Conservation (phyloP, 2,797 vertebrate species). For the Thalassophryne amazonica region DNA sequence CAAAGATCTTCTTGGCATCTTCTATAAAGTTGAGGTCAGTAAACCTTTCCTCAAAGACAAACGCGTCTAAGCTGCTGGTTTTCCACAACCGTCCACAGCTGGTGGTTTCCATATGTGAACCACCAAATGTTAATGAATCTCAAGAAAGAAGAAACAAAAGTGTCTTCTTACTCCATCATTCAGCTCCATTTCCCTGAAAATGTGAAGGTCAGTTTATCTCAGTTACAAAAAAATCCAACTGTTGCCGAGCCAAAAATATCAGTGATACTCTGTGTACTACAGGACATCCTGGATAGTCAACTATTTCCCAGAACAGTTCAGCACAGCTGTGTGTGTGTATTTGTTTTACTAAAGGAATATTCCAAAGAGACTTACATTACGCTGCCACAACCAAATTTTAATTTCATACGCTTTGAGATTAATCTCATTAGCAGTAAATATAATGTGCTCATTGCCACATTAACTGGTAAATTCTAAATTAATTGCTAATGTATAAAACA, state of each 20-base stretch:
- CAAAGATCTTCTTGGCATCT: too few relatives aligned
- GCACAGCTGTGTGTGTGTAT: constrained; percentile 48
- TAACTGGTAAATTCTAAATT: not conserved
- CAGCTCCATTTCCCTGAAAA: not conserved
- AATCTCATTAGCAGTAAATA: constrained; percentile 5
- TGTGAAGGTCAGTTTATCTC: constrained; percentile 9
- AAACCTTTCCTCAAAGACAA: too few relatives aligned
- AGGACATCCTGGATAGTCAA: constrained; percentile 68
- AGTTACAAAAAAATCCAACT: constrained; percentile 14
- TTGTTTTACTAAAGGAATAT: constrained; percentile 27
- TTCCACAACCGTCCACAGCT: too few relatives aligned
- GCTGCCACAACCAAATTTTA: constrained; percentile 32
- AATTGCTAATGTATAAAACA: not conserved
- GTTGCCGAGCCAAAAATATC: constrained; percentile 33
- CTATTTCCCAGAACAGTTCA: constrained; percentile 58
- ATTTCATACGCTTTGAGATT: not conserved
- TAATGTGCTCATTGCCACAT: not conserved
- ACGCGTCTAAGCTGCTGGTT: too few relatives aligned
- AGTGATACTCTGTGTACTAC: constrained; percentile 18
- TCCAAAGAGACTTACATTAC: constrained; percentile 28
- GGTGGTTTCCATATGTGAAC: too few relatives aligned
- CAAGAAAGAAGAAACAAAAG: not conserved
- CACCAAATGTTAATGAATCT: too few relatives aligned
- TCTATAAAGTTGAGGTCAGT: too few relatives aligned
- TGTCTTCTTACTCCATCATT: not conserved